phyloP scores from a whole-genome alignment of 1,140 invertebrate species.

The Ostrea edulis region DNA sequence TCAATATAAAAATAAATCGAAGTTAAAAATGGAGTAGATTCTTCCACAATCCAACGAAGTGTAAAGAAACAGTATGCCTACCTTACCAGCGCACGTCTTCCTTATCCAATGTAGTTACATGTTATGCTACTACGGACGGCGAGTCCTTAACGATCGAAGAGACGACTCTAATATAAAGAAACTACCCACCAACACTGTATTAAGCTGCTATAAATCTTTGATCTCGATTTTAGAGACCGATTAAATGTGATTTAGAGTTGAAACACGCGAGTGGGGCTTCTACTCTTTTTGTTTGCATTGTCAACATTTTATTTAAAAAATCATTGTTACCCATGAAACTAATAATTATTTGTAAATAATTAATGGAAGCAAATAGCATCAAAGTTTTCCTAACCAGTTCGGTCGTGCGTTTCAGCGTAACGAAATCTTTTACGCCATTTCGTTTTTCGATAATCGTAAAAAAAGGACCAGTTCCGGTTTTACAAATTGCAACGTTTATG shows the following conservation, averaged over 20 bases:
- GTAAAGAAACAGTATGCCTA: background rate
- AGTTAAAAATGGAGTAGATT: too few relatives aligned
- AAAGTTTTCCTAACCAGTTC: background rate
- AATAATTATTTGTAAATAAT: slow-evolving; percentile 32
- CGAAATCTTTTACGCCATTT: slow-evolving; percentile 26
- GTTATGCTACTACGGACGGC: background rate
- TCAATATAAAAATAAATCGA: too few relatives aligned
- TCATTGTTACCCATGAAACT: slow-evolving; percentile 14
- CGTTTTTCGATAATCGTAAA: slow-evolving; percentile 37
- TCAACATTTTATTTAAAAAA: slow-evolving; percentile 23
- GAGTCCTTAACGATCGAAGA: background rate
- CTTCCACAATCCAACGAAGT: background rate
- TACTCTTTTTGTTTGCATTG: background rate
- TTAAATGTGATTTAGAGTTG: background rate
- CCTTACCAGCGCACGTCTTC: background rate
- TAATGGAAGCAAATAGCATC: slow-evolving; percentile 3
- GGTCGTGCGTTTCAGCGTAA: background rate
- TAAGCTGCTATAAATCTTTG: slow-evolving; percentile 15
- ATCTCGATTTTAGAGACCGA: background rate
- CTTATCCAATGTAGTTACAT: background rate
- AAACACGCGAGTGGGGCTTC: background rate
- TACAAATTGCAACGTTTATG: slow-evolving; percentile 16
- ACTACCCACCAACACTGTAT: slow-evolving; percentile 13
- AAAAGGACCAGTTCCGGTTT: background rate
- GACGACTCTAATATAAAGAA: background rate